phyloP scores from a whole-genome alignment of 1,140 invertebrate genomes.

The Drosophila carrolli region DNA sequence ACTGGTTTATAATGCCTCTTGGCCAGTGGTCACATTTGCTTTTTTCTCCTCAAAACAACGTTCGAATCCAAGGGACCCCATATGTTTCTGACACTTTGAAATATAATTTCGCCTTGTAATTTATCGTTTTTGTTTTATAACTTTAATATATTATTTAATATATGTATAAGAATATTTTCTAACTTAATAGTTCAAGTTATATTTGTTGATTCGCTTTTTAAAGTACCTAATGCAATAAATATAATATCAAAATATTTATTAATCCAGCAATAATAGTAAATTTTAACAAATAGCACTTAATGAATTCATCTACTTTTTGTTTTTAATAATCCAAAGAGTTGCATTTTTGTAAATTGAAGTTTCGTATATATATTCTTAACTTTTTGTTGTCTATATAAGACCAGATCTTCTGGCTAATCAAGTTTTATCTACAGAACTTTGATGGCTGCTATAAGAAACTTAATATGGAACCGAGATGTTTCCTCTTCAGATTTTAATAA shows the following conservation, averaged over 20 bases:
- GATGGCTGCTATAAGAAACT: constrained; percentile 28
- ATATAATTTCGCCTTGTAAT: background rate
- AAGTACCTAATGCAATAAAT: no score
- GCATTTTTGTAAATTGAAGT: no score
- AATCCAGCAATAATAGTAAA: no score
- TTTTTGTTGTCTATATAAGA: no score
- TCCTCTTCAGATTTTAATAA: constrained; percentile 48
- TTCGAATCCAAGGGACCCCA: background rate
- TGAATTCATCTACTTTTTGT: no score
- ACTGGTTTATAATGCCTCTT: background rate
- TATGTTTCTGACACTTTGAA: constrained; percentile 7
- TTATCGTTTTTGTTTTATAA: constrained; percentile 1
- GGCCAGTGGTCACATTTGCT: constrained; percentile 25
- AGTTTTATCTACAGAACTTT: constrained; percentile 34
- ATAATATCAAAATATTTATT: no score
- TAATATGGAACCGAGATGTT: constrained; percentile 25
- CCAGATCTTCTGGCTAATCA: constrained; percentile 26
- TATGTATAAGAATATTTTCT: no score
- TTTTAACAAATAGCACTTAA: no score
- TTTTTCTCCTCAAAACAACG: background rate
- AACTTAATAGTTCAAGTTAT: no score
- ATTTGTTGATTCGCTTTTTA: no score
- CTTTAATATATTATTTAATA: background rate
- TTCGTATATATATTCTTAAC: no score
- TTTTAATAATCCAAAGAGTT: no score